A percentile compares a stretch with the other conserved stretches of the same genome.
phyloP scores from a whole-genome alignment of 2,888 invertebrate species.

The Conistra vaccinii region DNA sequence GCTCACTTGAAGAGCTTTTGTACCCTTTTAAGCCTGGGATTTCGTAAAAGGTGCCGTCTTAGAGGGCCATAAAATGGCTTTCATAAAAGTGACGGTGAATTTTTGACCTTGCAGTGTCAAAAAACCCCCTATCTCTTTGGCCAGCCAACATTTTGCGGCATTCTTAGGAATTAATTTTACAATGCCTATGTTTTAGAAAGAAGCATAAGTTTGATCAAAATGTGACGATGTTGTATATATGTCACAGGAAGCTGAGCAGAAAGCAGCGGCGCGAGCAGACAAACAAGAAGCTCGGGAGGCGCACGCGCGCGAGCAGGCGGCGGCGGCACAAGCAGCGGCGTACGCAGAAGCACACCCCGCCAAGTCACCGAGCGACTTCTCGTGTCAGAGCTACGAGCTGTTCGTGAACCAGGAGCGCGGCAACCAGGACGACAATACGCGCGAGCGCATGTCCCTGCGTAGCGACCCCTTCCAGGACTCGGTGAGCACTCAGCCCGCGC shows the following conservation, averaged over 20 bases:
- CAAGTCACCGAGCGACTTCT: constrained; percentile 97
- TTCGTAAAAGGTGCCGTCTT: background rate
- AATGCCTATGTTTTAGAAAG: background rate
- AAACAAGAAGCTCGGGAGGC: constrained; percentile 91
- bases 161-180: background rate
- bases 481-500: constrained; percentile 95
- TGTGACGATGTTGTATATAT: background rate
- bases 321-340: constrained; percentile 92
- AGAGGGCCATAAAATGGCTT: too few species aligned
- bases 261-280: constrained; percentile 93
- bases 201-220: background rate
- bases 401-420: constrained; percentile 97
- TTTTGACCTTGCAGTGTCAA: background rate
- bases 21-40: background rate
- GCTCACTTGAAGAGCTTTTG: background rate
- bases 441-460: constrained; percentile 97
- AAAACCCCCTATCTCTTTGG: background rate
- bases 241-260: constrained; percentile 95
- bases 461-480: constrained; percentile 96
- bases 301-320: constrained; percentile 91
- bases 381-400: constrained; percentile 97
- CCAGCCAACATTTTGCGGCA: too few species aligned
- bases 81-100: background rate
- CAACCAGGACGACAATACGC: constrained; percentile 96
- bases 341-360: constrained; percentile 92